Conservation (phyloP, 2,888 invertebrate genomes). For the Andrena camellia region DNA sequence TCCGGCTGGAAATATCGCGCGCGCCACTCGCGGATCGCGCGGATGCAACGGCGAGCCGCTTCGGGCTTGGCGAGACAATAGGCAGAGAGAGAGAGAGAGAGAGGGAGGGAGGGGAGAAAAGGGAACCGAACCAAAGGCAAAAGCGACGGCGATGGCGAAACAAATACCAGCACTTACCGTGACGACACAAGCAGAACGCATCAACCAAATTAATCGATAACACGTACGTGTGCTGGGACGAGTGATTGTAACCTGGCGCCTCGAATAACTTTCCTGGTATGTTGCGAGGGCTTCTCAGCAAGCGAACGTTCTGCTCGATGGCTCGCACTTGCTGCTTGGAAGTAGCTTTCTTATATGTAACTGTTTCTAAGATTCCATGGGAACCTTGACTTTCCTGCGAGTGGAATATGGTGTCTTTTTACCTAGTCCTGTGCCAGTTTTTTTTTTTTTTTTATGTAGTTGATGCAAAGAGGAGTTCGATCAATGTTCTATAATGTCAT, state of each 20-base stretch:
- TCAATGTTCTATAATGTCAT: too few species aligned
- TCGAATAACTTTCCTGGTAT: not conserved
- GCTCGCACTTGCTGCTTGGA: not conserved
- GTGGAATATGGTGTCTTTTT: not conserved
- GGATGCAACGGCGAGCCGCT: conserved; percentile 11
- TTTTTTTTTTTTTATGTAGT: not conserved
- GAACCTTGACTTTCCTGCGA: not conserved
- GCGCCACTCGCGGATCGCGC: not conserved
- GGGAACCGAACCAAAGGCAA: conserved; percentile 21
- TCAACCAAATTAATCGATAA: conserved; percentile 60
- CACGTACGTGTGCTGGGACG: conserved; percentile 19
- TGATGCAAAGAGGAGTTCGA: not conserved
- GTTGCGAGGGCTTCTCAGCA: not conserved
- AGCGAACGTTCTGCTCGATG: not conserved
- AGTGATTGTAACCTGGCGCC: not conserved
- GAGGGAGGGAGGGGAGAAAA: not conserved
- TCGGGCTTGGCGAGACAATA: not conserved
- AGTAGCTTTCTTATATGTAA: not conserved
- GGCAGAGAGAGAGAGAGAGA: not conserved
- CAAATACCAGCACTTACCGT: conserved; percentile 70
- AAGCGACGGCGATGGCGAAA: conserved; percentile 49
- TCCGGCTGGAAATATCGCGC: conserved; percentile 28
- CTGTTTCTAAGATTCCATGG: not conserved
- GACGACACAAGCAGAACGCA: conserved; percentile 64
- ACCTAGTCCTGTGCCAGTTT: not conserved